These are phyloP conservation scores for Aldrovandia affinis DNA, from an alignment of 2,797 vertebrate species.

Conservation along the genomic window DNA sequence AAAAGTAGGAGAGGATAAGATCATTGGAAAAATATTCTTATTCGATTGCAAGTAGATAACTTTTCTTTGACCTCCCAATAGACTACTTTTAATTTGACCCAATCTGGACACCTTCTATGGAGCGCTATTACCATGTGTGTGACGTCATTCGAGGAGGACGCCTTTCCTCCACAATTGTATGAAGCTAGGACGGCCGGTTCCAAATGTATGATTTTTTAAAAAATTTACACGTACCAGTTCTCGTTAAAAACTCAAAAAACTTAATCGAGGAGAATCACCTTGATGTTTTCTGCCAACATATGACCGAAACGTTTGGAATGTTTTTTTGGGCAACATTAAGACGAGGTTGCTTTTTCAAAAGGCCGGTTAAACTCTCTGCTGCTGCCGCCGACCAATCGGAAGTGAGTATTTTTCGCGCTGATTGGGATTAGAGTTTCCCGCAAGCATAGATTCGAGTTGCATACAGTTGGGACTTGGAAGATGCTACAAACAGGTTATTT, in stretches of 20 bases:
- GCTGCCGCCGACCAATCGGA: conserved; percentile 85
- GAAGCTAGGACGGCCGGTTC: conserved; percentile 38
- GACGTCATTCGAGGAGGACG: conserved; percentile 54
- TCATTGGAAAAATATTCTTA: not conserved
- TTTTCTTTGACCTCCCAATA: no score
- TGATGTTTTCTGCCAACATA: not conserved
- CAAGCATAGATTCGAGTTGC: conserved; percentile 71
- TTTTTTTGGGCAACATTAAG: conserved; percentile 35
- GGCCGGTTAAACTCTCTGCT: conserved; percentile 78
- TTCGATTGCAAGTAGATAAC: not conserved
- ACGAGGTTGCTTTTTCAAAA: conserved; percentile 79
- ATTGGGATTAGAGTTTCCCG: conserved; percentile 81
- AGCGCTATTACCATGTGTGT: conserved; percentile 12
- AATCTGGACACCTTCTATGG: conserved; percentile 13
- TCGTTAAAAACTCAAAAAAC: conserved; percentile 13
- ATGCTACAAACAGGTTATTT: conserved; percentile 67
- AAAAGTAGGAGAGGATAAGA: not conserved
- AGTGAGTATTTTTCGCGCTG: conserved; percentile 95
- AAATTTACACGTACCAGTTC: conserved; percentile 23
- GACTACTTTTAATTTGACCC: not conserved
- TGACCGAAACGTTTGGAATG: conserved; percentile 25
- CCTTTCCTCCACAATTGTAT: conserved; percentile 44
- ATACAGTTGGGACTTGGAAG: conserved; percentile 61
- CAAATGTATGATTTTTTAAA: conserved; percentile 8
- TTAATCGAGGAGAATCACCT: not conserved